Conservation (phyloP, 1,140 invertebrate species). For the Aphidius ervi region DNA sequence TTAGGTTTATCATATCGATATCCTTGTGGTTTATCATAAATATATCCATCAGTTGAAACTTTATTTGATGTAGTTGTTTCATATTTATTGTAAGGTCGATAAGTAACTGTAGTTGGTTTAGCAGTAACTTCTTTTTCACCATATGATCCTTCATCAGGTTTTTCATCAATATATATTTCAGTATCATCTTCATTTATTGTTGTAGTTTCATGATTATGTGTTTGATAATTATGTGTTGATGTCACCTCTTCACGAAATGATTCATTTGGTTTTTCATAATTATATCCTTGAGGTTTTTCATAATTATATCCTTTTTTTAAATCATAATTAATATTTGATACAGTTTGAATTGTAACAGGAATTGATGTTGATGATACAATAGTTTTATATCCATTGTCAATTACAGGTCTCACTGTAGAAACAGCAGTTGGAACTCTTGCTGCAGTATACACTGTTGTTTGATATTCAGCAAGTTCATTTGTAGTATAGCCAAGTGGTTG, state of each 20-base stretch:
- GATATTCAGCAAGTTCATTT: constrained; percentile 31
- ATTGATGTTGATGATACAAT: constrained; percentile 27
- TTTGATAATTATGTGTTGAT: neutral
- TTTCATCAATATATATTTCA: too few relatives aligned
- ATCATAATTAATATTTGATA: constrained; percentile 6
- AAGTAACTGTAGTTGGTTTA: too few relatives aligned
- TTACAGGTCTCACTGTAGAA: constrained; percentile 31
- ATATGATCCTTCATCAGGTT: too few relatives aligned
- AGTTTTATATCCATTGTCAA: constrained; percentile 33
- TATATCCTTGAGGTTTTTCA: constrained; percentile 1
- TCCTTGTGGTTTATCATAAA: too few relatives aligned
- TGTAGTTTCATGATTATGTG: neutral
- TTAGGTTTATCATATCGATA: too few relatives aligned
- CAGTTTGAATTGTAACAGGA: constrained; percentile 23
- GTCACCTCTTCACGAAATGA: neutral
- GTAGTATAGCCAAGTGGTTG: constrained; percentile 33
- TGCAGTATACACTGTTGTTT: constrained; percentile 32
- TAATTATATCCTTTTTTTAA: constrained; percentile 17
- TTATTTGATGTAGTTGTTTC: too few relatives aligned
- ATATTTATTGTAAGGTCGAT: too few relatives aligned
- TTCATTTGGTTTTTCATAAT: neutral
- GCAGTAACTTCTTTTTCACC: too few relatives aligned
- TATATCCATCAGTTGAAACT: constrained; percentile 4
- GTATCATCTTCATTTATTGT: neutral
- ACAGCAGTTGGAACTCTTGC: constrained; percentile 28